phyloP scores from a whole-genome alignment of 1,140 invertebrate species.

The Oppia nitens region DNA sequence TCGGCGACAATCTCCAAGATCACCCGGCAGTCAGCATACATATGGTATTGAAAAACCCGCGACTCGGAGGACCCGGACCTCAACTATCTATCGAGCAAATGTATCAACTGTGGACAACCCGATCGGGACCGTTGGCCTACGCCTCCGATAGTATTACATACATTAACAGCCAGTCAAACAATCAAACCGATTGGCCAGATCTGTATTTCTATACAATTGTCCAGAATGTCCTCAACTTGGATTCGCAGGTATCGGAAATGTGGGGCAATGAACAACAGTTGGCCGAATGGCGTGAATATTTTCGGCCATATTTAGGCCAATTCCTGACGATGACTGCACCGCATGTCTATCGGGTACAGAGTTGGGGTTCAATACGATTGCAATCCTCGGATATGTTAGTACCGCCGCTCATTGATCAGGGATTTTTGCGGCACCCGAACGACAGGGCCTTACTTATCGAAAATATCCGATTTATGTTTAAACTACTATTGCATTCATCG shows the following conservation, averaged over 20 bases:
- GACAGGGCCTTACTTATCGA: conserved; percentile 60
- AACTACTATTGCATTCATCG: neutral
- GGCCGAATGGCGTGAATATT: conserved; percentile 9
- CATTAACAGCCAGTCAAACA: conserved; percentile 2
- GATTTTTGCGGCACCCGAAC: conserved; percentile 59
- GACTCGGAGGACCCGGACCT: neutral
- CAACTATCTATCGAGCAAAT: neutral
- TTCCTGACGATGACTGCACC: conserved; percentile 42
- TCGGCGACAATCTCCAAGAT: conserved; percentile 30
- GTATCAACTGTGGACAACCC: neutral
- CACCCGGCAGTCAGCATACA: conserved; percentile 42
- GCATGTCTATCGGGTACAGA: conserved; percentile 45
- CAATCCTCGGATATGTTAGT: conserved; percentile 63
- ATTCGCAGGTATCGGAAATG: neutral
- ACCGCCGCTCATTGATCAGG: conserved; percentile 79
- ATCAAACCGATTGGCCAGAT: conserved; percentile 31
- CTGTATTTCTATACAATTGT: neutral
- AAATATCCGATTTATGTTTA: conserved; percentile 29
- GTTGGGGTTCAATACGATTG: conserved; percentile 56
- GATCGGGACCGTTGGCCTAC: neutral
- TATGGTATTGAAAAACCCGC: neutral
- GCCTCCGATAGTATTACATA: neutral
- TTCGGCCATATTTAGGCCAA: neutral
- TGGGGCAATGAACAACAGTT: neutral
- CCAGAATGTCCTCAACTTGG: neutral